Evolutionary conservation across 53 echinoderm and acorn worm genomes (phyloP), one percentile per base, ranked within the genome.

Genomic region (Temnopleurus reevesii): DNA sequence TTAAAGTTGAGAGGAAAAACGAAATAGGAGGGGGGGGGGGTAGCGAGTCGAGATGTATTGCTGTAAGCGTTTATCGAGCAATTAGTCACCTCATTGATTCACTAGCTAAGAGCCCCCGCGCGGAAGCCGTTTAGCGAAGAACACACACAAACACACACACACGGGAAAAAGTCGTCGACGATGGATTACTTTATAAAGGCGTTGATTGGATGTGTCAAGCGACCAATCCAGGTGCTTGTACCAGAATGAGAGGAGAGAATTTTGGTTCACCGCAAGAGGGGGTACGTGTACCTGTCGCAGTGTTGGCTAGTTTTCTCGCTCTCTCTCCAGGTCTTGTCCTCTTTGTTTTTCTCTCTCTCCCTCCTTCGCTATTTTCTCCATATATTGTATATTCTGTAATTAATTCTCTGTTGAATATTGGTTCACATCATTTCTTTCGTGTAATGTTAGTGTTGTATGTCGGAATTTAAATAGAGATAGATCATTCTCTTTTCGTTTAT

Each of bases 31-130:
- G 25, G 31, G 45, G 77, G 15, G 46, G 46, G 13, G 45, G 13
- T 10, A 34, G 26, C 7, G 18, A 47, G 60, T 41, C 45, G 61
- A 49, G 27, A 60, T 53, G 53, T 47, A 87, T 87, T 53, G 88
- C 88, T 87, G 88, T 33, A 36, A 87, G 88, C 88, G 88, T 87
- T 87, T 87, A 87, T 87, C 54, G 71, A 87, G 35, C 88, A 87
- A 87, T 87, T 87, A 87, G 88, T 87, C 88, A 87, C 76, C 51
- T 53, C 28, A 66, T 87, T 87, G 88, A 87, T 87, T 65, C 88
- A 87, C 88, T 66, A 13, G 36, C 88, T 12, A 85, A 46, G 30
- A 61, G 60, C 45, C 36, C 13, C 33, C 83, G 56, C 59, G 24
- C 44, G 44, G 44, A 85, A 60, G 51, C 13, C 5, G 26, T 8